A percentile compares a stretch with the other conserved stretches of the same genome.
These are phyloP conservation scores for Sanderia malayensis DNA, from an alignment of 30 jellyfish, hydroid and myxozoan genomes.

Conservation along the genomic window DNA sequence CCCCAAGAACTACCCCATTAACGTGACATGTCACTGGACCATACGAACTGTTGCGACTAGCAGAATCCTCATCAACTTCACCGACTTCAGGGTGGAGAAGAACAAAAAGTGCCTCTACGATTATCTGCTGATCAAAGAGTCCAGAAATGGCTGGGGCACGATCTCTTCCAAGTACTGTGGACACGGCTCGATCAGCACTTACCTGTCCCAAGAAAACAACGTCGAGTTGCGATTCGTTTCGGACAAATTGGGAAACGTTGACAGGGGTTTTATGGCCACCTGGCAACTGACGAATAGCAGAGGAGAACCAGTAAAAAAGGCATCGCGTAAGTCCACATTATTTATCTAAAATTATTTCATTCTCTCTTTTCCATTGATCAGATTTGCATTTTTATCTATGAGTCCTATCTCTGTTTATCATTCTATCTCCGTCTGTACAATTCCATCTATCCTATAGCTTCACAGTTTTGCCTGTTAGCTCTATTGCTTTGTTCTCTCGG, in stretches of 20 bases:
- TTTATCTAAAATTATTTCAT: neutral
- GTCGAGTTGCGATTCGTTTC: constrained; percentile 38
- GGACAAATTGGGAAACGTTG: constrained; percentile 51
- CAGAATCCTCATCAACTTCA: constrained; percentile 41
- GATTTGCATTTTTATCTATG: no score
- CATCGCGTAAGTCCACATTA: neutral
- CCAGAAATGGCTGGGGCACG: constrained; percentile 42
- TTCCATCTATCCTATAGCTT: no score
- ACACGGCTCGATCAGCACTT: constrained; percentile 16
- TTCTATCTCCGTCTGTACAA: no score
- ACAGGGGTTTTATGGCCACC: constrained; percentile 28
- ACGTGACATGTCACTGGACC: constrained; percentile 71
- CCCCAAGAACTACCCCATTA: constrained; percentile 71
- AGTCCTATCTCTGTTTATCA: no score
- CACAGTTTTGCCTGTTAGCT: no score
- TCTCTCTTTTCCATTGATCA: neutral
- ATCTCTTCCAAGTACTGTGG: constrained; percentile 53
- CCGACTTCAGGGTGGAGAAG: constrained; percentile 43
- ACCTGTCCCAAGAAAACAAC: constrained; percentile 29
- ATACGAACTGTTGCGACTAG: constrained; percentile 35
- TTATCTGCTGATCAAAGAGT: constrained; percentile 34
- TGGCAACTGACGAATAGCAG: constrained; percentile 34
- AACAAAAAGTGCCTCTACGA: constrained; percentile 51
- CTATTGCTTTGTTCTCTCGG: no score
- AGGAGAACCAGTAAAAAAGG: constrained; percentile 18